These are phyloP conservation scores for Sinocyclocheilus rhinocerous DNA, from an alignment of 2,113 vertebrate species.

Conservation along the genomic window DNA sequence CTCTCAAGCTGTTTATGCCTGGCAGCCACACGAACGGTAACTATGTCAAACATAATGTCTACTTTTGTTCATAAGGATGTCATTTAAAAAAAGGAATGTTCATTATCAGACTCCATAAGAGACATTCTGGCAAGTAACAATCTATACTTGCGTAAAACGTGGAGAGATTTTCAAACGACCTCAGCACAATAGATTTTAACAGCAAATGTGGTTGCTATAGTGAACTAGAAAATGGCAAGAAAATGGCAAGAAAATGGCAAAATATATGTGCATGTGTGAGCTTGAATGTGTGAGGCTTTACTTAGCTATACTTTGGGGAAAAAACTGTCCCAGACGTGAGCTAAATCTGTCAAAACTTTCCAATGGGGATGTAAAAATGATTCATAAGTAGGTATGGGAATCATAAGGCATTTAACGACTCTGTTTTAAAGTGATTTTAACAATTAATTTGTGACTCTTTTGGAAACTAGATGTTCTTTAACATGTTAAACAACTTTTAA, in stretches of 20 bases:
- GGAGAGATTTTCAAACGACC: background rate
- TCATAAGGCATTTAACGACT: background rate
- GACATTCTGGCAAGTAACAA: background rate
- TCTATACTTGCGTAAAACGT: background rate
- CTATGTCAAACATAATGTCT: background rate
- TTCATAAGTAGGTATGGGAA: conserved; percentile 5
- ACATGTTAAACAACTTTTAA: background rate
- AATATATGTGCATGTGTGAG: background rate
- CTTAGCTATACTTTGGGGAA: background rate
- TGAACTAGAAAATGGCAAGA: background rate
- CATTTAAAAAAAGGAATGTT: background rate
- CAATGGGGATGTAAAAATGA: background rate
- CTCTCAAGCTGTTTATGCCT: background rate
- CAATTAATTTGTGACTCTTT: background rate
- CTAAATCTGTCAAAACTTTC: background rate
- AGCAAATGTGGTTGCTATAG: background rate
- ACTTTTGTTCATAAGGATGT: background rate
- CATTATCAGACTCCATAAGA: background rate
- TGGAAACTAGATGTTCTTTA: background rate
- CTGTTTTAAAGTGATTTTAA: background rate
- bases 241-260: background rate
- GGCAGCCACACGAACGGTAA: background rate
- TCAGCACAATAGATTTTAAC: background rate
- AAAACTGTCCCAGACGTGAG: background rate
- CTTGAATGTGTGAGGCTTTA: background rate